phyloP scores from a whole-genome alignment of 2,797 vertebrate genomes.

The Labeo calbasu region DNA sequence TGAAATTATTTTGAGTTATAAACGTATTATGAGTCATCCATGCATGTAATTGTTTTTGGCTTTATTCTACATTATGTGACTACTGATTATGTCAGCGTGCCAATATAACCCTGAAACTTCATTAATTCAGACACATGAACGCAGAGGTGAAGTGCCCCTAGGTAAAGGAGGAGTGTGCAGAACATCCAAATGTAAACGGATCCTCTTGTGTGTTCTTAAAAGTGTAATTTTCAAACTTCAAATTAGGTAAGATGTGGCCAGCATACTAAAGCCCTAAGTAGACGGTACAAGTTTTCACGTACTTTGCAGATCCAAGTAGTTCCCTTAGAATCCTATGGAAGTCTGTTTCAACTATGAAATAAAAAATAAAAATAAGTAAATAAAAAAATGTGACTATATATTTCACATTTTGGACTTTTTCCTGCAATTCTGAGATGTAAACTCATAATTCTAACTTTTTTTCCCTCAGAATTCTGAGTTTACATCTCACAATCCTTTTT shows the following conservation, averaged over 20 bases:
- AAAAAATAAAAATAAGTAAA: too few species aligned
- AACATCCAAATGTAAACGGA: neutral
- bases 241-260: conserved; percentile 1
- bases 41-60: conserved; percentile 61
- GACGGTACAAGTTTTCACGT: neutral
- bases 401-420: neutral
- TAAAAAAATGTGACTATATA: neutral
- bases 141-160: conserved; percentile 3
- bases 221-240: neutral
- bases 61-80: conserved; percentile 48
- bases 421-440: neutral
- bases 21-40: conserved; percentile 53
- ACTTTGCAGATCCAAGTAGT: neutral
- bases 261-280: neutral
- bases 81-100: conserved; percentile 38
- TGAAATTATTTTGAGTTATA: conserved; percentile 55
- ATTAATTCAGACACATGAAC: conserved; percentile 32
- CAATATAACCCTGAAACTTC: conserved; percentile 25
- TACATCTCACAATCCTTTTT: neutral
- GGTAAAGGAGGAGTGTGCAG: conserved; percentile 1
- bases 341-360: neutral
- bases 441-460: neutral
- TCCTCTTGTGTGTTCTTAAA: conserved; percentile 12
- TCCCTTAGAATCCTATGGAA: neutral
- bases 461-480: neutral